Conservation (phyloP, 37 sponge, comb jelly and placozoan genomes). For the Aphrocallistes beatrix region DNA sequence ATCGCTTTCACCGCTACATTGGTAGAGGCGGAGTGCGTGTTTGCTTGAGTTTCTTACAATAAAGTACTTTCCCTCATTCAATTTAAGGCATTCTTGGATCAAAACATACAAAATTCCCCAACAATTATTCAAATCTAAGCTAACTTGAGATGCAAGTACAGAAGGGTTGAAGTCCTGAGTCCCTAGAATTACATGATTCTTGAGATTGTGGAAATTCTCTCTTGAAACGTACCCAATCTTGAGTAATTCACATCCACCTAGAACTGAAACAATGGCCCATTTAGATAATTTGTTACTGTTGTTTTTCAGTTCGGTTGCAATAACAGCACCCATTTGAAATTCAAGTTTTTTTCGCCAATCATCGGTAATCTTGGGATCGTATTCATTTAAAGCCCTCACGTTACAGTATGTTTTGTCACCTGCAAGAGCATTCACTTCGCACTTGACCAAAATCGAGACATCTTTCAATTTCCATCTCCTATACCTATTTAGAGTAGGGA, state of each 20-base stretch:
- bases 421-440: not conserved
- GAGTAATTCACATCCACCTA: slow-evolving; percentile 81
- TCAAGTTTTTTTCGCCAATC: slow-evolving; percentile 96
- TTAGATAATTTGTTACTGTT: slow-evolving; percentile 92
- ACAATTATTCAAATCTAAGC: slow-evolving; percentile 74
- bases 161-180: slow-evolving; percentile 76
- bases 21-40: not conserved
- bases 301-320: slow-evolving; percentile 97
- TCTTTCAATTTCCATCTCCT: not conserved
- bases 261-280: slow-evolving; percentile 73
- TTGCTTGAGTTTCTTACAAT: not conserved
- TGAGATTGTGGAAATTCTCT: slow-evolving; percentile 39
- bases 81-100: slow-evolving; percentile 56
- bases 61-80: slow-evolving; percentile 1
- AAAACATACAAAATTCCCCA: slow-evolving; percentile 90
- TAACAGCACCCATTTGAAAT: slow-evolving; percentile 82
- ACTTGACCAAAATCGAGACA: not conserved
- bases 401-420: not conserved
- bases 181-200: slow-evolving; percentile 72
- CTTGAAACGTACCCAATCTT: slow-evolving; percentile 97
- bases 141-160: slow-evolving; percentile 83
- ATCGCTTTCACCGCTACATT: slow-evolving; percentile 2
- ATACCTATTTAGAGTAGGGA: not conserved
- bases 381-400: not conserved
- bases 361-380: slow-evolving; percentile 21